Percentiles rank a stretch among this genome's conserved stretches.
Evolutionary conservation across 2,888 invertebrate genomes (phyloP).

Genomic region (Hypsopygia costalis): DNA sequence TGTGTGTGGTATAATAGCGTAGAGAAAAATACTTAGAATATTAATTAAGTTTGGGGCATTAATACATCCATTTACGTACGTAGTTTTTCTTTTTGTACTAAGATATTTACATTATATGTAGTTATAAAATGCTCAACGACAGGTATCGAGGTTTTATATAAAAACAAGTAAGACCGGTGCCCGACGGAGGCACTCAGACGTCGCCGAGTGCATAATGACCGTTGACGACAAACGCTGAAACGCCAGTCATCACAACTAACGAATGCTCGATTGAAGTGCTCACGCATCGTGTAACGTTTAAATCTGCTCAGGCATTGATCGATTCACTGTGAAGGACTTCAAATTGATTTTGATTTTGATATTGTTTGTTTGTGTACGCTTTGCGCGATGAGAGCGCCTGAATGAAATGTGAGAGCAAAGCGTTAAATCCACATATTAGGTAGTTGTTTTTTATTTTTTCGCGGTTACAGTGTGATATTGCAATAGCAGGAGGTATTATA

Average conservation of each 20-base stretch:
- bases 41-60: no score
- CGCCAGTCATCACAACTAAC: slow-evolving; percentile 65
- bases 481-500: slow-evolving; percentile 2
- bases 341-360: slow-evolving; percentile 22
- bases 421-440: slow-evolving; percentile 3
- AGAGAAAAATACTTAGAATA: no score
- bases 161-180: slow-evolving; percentile 63
- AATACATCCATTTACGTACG: no score
- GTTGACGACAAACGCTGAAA: slow-evolving; percentile 50
- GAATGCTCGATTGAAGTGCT: slow-evolving; percentile 33
- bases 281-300: slow-evolving; percentile 15
- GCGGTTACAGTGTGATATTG: not conserved
- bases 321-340: slow-evolving; percentile 11
- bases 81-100: no score
- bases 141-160: slow-evolving; percentile 54
- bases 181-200: slow-evolving; percentile 54
- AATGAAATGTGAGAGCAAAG: slow-evolving; percentile 16
- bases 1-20: no score
- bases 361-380: slow-evolving; percentile 20
- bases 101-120: not conserved
- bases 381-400: slow-evolving; percentile 8
- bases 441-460: slow-evolving; percentile 2
- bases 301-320: slow-evolving; percentile 17
- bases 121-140: no score
- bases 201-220: slow-evolving; percentile 38